These are phyloP conservation scores for Lampris megalopsis DNA, from an alignment of 2,113 vertebrate species.

Conservation along the genomic window DNA sequence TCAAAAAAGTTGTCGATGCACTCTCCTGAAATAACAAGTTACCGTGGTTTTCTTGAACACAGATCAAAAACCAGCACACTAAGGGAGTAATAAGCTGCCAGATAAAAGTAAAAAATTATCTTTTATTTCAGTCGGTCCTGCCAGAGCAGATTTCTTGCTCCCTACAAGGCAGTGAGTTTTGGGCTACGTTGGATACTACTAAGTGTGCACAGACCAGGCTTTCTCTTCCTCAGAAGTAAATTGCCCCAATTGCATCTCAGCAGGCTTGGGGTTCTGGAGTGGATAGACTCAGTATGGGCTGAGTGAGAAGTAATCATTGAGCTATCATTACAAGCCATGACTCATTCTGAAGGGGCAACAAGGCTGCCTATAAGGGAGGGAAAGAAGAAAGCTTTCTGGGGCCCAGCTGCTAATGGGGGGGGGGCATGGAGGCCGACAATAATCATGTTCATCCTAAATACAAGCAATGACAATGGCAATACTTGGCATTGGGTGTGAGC, in stretches of 20 bases:
- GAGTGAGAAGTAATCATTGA: background rate
- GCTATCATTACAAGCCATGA: constrained; percentile 23
- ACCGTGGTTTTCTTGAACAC: no score
- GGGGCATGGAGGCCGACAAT: no score
- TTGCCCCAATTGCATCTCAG: constrained; percentile 19
- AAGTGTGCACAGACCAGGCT: background rate
- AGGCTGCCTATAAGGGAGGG: no score
- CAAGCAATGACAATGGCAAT: no score
- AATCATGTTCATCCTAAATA: no score
- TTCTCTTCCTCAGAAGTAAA: constrained; percentile 1
- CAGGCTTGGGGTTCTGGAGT: background rate
- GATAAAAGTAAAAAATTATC: background rate
- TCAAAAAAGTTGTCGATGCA: no score
- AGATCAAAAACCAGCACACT: background rate
- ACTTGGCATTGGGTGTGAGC: no score
- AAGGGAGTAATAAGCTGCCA: background rate
- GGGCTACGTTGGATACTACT: background rate
- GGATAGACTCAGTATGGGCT: background rate
- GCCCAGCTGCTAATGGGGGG: no score
- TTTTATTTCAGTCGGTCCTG: constrained; percentile 5
- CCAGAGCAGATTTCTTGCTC: background rate
- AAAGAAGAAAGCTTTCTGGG: no score
- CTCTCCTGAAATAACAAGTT: no score
- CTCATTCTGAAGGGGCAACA: constrained; percentile 8
- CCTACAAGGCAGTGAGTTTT: constrained; percentile 5